Percentiles rank a stretch among this genome's conserved stretches.
Conservation (phyloP, 2,113 vertebrate species). For the Elephas maximus region DNA sequence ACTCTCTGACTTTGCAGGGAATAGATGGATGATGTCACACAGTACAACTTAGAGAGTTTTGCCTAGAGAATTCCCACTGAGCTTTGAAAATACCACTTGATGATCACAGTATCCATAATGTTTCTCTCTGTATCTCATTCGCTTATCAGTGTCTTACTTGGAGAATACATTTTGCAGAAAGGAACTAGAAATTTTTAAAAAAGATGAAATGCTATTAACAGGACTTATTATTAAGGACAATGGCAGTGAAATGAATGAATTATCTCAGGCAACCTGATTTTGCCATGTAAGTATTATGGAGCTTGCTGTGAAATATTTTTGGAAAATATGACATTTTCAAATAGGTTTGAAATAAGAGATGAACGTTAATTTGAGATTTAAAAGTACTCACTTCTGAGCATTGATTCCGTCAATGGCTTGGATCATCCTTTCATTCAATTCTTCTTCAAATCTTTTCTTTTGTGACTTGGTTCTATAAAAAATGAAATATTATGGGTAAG, state of each 20-base stretch:
- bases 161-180: neutral
- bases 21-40: neutral
- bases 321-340: conserved; percentile 29
- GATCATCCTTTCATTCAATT: conserved; percentile 98
- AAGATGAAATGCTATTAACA: neutral
- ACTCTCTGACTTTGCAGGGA: neutral
- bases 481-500: conserved; percentile 24
- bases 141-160: neutral
- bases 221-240: neutral
- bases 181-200: neutral
- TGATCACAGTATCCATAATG: neutral
- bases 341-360: neutral
- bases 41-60: neutral
- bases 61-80: neutral
- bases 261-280: neutral
- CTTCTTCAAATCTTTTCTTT: conserved; percentile 98
- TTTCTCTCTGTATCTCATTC: neutral
- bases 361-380: neutral
- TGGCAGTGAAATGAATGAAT: neutral
- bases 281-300: neutral
- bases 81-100: neutral
- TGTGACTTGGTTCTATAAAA: conserved; percentile 96
- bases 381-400: conserved; percentile 95
- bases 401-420: conserved; percentile 98
- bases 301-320: neutral